Conservation (phyloP, 2,113 vertebrate genomes). For the Epinephelus cyanopodus region DNA sequence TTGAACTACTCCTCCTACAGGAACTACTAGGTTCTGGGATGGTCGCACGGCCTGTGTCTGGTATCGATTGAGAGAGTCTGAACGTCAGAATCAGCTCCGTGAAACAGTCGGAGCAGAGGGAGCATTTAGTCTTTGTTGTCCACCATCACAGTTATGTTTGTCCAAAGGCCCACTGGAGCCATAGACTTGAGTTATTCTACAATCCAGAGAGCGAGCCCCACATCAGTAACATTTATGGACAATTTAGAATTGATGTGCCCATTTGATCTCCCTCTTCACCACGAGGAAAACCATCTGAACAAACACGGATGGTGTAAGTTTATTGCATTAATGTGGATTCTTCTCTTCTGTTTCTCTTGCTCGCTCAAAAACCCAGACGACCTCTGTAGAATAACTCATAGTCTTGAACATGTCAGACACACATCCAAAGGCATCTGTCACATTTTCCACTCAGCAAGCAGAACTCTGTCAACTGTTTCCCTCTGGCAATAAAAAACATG, state of each 20-base stretch:
- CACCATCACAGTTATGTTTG: slow-evolving; percentile 79
- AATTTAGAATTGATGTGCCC: slow-evolving; percentile 81
- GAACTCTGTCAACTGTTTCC: slow-evolving; percentile 32
- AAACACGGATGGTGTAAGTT: slow-evolving; percentile 80
- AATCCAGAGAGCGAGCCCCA: slow-evolving; percentile 68
- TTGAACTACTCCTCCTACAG: neutral
- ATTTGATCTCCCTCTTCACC: slow-evolving; percentile 79
- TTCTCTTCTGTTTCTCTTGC: slow-evolving; percentile 58
- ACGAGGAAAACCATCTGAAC: slow-evolving; percentile 84
- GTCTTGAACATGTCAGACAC: slow-evolving; percentile 59
- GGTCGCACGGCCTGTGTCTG: slow-evolving; percentile 26
- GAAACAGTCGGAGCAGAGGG: slow-evolving; percentile 47
- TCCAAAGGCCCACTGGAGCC: slow-evolving; percentile 76
- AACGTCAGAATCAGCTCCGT: slow-evolving; percentile 33
- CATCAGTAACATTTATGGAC: slow-evolving; percentile 84
- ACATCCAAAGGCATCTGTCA: slow-evolving; percentile 51
- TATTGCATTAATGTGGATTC: slow-evolving; percentile 80
- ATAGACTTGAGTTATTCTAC: slow-evolving; percentile 81
- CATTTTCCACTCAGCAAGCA: slow-evolving; percentile 67
- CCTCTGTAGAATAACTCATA: slow-evolving; percentile 77
- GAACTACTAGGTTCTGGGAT: neutral
- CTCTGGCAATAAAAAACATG: slow-evolving; percentile 35
- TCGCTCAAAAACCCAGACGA: slow-evolving; percentile 66
- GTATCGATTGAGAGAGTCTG: slow-evolving; percentile 44
- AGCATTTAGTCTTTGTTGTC: slow-evolving; percentile 68